Percentiles rank a stretch among this genome's conserved stretches.
phyloP scores from a whole-genome alignment of 2,888 invertebrate genomes.

The Microchrysa polita region DNA sequence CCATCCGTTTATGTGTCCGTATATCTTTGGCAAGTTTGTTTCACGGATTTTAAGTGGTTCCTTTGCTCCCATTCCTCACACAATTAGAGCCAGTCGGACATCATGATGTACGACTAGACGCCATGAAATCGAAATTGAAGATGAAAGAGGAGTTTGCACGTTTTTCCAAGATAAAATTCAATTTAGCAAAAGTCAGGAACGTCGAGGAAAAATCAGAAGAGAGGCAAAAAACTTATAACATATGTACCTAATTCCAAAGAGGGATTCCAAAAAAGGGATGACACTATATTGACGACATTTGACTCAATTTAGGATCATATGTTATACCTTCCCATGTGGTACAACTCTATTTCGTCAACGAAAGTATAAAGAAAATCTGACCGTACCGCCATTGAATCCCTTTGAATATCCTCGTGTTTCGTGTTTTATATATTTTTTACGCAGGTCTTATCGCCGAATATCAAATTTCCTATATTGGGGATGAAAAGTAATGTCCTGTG shows the following conservation, averaged over 20 bases:
- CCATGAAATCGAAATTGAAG: constrained; percentile 44
- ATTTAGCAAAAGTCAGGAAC: constrained; percentile 34
- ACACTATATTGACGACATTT: constrained; percentile 50
- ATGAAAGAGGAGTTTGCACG: constrained; percentile 47
- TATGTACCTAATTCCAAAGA: constrained; percentile 49
- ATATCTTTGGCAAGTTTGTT: constrained; percentile 13
- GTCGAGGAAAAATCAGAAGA: constrained; percentile 21
- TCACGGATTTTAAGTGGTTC: constrained; percentile 40
- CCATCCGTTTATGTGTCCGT: no score
- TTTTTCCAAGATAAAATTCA: constrained; percentile 46
- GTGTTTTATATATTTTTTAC: constrained; percentile 41
- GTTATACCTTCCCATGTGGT: constrained; percentile 26
- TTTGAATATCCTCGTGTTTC: constrained; percentile 47
- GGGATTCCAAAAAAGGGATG: constrained; percentile 45
- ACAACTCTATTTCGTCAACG: not conserved
- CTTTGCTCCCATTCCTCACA: not conserved
- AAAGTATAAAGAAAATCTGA: constrained; percentile 39
- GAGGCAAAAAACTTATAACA: constrained; percentile 45
- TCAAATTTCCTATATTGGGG: constrained; percentile 49
- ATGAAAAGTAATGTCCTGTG: constrained; percentile 46
- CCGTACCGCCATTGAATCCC: constrained; percentile 47
- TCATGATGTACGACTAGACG: constrained; percentile 17
- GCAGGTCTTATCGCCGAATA: constrained; percentile 48
- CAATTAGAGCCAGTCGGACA: not conserved
- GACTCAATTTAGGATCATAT: constrained; percentile 51